phyloP scores from a whole-genome alignment of 2,113 vertebrate genomes.

The Tragulus kanchil region DNA sequence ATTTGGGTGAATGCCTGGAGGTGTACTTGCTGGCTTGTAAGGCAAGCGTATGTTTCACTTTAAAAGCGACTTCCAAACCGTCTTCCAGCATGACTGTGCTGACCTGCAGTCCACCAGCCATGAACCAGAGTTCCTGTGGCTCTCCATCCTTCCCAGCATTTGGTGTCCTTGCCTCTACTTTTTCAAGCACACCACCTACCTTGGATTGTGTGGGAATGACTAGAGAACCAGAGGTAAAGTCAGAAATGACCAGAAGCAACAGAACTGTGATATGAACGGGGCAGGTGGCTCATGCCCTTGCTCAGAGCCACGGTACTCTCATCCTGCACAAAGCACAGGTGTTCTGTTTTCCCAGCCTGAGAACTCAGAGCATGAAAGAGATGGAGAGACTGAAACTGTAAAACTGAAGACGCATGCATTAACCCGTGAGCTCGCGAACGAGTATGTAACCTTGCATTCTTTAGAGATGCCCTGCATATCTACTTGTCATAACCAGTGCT shows the following conservation, averaged over 20 bases:
- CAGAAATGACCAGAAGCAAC: background rate
- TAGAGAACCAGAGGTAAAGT: background rate
- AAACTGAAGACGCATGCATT: background rate
- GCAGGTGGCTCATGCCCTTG: background rate
- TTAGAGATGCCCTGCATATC: background rate
- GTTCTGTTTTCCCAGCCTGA: background rate
- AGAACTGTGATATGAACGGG: background rate
- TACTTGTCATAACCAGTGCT: background rate
- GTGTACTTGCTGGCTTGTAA: background rate
- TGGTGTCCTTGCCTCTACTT: background rate
- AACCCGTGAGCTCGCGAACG: background rate
- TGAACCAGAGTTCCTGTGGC: background rate
- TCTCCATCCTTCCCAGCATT: background rate
- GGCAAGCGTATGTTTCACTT: background rate
- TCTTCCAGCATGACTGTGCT: background rate
- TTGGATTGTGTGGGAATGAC: background rate
- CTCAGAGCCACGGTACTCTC: background rate
- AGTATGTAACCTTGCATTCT: background rate
- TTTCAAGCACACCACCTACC: background rate
- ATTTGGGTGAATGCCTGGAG: background rate
- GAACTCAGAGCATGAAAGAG: background rate
- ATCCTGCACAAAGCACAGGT: background rate
- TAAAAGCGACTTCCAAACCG: background rate
- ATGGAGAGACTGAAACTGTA: background rate
- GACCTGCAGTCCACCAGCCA: too few species aligned